A percentile compares a stretch with the other conserved stretches of the same genome.
Conservation (phyloP, 2,797 vertebrate genomes). For the Dendrocincla tyrannina region DNA sequence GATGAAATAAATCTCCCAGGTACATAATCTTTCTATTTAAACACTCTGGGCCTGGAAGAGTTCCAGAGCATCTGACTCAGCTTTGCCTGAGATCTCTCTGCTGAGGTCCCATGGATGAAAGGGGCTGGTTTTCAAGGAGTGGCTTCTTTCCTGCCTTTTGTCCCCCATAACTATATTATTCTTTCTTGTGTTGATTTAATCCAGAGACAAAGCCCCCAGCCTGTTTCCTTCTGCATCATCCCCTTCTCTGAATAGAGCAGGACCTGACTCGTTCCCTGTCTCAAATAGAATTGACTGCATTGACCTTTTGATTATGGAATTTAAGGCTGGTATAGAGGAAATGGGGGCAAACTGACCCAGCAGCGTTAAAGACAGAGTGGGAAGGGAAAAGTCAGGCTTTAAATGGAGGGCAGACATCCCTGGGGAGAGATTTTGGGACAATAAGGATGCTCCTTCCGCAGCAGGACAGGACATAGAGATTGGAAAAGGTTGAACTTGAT, state of each 20-base stretch:
- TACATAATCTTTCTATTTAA: slow-evolving; percentile 41
- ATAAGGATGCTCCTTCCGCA: neutral
- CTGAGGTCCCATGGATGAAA: neutral
- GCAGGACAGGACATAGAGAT: neutral
- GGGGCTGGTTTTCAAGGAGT: neutral
- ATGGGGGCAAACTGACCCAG: neutral
- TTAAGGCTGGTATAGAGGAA: neutral
- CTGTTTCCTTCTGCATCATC: neutral
- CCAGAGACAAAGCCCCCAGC: neutral
- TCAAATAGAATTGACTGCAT: neutral
- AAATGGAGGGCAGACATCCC: neutral
- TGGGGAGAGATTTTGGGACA: neutral
- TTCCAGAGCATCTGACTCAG: slow-evolving; percentile 23
- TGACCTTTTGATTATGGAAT: neutral
- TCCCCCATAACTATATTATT: neutral
- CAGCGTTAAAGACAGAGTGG: neutral
- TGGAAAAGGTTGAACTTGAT: rapidly evolving
- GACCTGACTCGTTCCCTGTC: neutral
- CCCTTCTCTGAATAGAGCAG: rapidly evolving
- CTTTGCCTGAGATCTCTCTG: neutral
- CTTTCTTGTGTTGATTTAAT: neutral
- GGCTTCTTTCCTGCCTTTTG: neutral
- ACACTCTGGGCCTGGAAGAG: neutral
- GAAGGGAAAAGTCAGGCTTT: neutral
- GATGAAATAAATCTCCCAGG: slow-evolving; percentile 42